Evolutionary conservation across 2,888 invertebrate species (phyloP).

Genomic region (Apocheima hispidaria): DNA sequence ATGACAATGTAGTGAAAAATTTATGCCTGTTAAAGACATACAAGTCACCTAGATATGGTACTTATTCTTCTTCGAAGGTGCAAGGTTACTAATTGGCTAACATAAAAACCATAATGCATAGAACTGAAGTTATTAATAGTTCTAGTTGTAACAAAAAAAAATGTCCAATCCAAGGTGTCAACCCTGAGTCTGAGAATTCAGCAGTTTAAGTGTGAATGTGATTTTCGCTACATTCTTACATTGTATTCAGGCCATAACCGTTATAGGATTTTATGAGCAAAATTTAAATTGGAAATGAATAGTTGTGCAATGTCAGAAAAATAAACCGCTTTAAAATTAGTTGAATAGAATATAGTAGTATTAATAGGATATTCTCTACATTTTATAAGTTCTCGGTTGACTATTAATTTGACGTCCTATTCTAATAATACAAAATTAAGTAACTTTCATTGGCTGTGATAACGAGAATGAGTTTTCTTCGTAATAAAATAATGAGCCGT

Average conservation of each 20-base stretch:
- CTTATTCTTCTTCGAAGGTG: too few species aligned
- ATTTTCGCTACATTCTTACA: conserved; percentile 34
- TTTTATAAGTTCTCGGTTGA: not conserved
- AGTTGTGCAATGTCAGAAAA: not conserved
- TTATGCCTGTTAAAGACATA: too few species aligned
- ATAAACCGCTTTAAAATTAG: not conserved
- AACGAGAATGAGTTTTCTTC: conserved; percentile 21
- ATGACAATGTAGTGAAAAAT: too few species aligned
- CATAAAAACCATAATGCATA: not conserved
- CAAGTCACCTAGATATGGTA: too few species aligned
- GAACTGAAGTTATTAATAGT: not conserved
- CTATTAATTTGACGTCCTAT: not conserved
- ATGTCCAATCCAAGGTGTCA: not conserved
- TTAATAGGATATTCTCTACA: not conserved
- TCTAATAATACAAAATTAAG: not conserved
- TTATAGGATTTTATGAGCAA: conserved; percentile 52
- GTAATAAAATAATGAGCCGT: conserved; percentile 25
- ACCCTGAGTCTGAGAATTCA: conserved; percentile 11
- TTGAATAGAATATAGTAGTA: too few species aligned
- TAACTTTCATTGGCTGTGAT: conserved; percentile 12
- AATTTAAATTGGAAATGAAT: conserved; percentile 39
- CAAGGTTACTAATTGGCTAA: too few species aligned
- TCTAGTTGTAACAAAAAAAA: not conserved
- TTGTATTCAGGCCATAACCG: conserved; percentile 47
- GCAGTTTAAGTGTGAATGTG: conserved; percentile 13